Evolutionary conservation across 2,888 invertebrate species (phyloP).

Genomic region (Taenaris catops): DNA sequence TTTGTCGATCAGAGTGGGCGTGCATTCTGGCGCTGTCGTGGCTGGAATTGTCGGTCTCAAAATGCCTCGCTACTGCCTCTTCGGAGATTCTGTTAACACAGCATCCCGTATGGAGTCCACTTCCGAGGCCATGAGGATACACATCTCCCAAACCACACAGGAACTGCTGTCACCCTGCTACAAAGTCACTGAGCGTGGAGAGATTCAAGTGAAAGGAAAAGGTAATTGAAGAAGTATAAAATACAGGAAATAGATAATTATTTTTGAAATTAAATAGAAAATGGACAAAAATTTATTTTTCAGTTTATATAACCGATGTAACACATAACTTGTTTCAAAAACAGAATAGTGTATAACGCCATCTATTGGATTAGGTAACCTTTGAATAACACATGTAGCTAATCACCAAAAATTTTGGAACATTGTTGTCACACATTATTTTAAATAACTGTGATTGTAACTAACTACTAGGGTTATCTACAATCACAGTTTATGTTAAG

Average conservation of each 20-base stretch:
- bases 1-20: slow-evolving; percentile 90
- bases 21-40: slow-evolving; percentile 95
- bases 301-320: too few species aligned
- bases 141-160: slow-evolving; percentile 94
- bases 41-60: slow-evolving; percentile 96
- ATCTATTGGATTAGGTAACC: too few species aligned
- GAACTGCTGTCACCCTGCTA: slow-evolving; percentile 87
- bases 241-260: background rate
- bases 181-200: slow-evolving; percentile 87
- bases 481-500: too few species aligned
- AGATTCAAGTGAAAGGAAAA: slow-evolving; percentile 95
- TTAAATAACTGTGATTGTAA: too few species aligned
- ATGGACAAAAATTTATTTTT: too few species aligned
- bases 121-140: slow-evolving; percentile 95
- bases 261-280: too few species aligned
- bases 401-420: too few species aligned
- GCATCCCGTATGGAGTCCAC: slow-evolving; percentile 97
- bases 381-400: too few species aligned
- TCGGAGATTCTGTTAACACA: slow-evolving; percentile 95
- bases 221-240: slow-evolving; percentile 64
- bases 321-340: too few species aligned
- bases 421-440: too few species aligned
- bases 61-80: slow-evolving; percentile 94
- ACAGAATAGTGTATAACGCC: too few species aligned
- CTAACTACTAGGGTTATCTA: too few species aligned